These are phyloP conservation scores for Cyaniris semiargus DNA, from an alignment of 2,888 invertebrate genomes.

Conservation along the genomic window DNA sequence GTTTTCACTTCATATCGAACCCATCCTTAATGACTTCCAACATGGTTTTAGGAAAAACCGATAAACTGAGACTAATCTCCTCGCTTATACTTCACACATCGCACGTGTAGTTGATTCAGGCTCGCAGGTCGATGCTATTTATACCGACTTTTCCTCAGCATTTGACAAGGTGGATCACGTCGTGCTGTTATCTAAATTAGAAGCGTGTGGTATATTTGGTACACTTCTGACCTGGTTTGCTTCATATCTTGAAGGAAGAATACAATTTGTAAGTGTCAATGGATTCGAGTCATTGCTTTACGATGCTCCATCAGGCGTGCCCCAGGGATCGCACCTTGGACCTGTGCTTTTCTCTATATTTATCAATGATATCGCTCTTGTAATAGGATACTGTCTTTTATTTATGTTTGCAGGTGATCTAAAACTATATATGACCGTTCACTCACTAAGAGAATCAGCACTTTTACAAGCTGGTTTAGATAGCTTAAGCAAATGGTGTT, in stretches of 20 bases:
- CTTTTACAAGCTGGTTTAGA: constrained; percentile 10
- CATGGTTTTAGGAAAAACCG: constrained; percentile 13
- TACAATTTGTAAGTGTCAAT: neutral
- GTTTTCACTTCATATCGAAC: neutral
- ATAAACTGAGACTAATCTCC: constrained; percentile 9
- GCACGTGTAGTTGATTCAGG: neutral
- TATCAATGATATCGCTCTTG: constrained; percentile 17
- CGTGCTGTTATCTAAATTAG: neutral
- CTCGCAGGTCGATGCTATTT: neutral
- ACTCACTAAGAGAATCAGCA: neutral
- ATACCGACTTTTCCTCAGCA: constrained; percentile 6
- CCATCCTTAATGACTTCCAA: constrained; percentile 9
- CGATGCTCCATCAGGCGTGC: neutral
- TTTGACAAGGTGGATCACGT: neutral
- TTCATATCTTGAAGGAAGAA: neutral
- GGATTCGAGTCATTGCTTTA: neutral
- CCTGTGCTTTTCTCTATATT: constrained; percentile 14
- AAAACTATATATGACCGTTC: neutral
- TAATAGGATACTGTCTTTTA: neutral
- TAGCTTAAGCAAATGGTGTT: neutral
- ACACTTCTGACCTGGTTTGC: neutral
- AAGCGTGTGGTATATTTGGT: constrained; percentile 14
- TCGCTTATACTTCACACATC: neutral
- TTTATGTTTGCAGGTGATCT: constrained; percentile 10
- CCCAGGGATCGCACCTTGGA: constrained; percentile 20